These are phyloP conservation scores for Paralichthys olivaceus DNA, from an alignment of 2,113 vertebrate species.

Conservation along the genomic window DNA sequence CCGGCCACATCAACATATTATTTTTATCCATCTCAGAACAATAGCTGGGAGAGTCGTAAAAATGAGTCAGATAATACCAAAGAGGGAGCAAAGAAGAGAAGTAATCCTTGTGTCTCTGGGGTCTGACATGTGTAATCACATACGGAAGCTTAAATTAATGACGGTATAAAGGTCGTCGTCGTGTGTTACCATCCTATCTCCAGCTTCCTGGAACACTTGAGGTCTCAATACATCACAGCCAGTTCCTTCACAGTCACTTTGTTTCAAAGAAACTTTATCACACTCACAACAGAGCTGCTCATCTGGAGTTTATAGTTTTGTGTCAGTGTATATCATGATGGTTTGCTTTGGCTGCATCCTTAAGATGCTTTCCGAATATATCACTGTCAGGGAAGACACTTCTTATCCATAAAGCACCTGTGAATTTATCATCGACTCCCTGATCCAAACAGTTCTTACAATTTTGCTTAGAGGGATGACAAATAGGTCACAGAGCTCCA, in stretches of 20 bases:
- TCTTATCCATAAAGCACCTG: background rate
- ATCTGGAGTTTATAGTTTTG: background rate
- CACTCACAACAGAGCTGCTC: slow-evolving; percentile 1
- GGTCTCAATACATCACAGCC: slow-evolving; percentile 18
- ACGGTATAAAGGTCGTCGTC: slow-evolving; percentile 61
- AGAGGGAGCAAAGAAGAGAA: slow-evolving; percentile 41
- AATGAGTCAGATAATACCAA: slow-evolving; percentile 69
- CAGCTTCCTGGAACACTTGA: slow-evolving; percentile 64
- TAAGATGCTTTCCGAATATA: background rate
- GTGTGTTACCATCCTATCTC: slow-evolving; percentile 53
- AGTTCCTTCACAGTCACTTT: slow-evolving; percentile 15
- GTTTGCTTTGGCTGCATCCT: background rate
- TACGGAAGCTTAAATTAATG: slow-evolving; percentile 69
- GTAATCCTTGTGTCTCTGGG: slow-evolving; percentile 53
- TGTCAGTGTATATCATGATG: background rate
- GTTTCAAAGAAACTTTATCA: slow-evolving; percentile 6
- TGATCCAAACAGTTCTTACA: background rate
- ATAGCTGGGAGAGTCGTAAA: slow-evolving; percentile 75
- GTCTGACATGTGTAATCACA: slow-evolving; percentile 68
- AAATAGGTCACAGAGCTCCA: slow-evolving; percentile 52
- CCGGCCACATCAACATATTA: slow-evolving; percentile 68
- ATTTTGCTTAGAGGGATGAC: background rate
- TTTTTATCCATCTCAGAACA: slow-evolving; percentile 82
- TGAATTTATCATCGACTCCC: background rate
- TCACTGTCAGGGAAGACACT: background rate